Percentiles rank a stretch among this genome's conserved stretches.
Evolutionary conservation across 2,113 vertebrate genomes (phyloP).

Genomic region (Coryphaenoides rupestris): DNA sequence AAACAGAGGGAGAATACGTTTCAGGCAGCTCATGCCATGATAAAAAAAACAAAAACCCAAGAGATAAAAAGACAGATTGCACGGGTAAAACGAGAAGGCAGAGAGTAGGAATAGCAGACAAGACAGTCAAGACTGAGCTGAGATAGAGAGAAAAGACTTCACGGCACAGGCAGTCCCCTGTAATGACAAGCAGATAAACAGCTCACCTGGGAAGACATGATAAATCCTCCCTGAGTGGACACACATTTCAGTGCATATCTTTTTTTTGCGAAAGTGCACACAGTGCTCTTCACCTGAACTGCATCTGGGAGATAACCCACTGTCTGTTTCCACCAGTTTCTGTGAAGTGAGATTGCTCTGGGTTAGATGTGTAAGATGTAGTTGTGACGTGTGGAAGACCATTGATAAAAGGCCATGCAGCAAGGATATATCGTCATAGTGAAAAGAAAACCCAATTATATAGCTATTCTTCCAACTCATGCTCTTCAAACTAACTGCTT

Average conservation of each 20-base stretch:
- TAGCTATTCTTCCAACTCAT: background rate
- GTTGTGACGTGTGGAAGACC: too few species aligned
- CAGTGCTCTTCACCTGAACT: too few species aligned
- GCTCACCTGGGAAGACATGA: background rate
- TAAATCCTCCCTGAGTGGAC: background rate
- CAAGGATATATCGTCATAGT: too few species aligned
- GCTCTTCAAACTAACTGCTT: background rate
- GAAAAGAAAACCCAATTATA: too few species aligned
- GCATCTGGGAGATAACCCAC: too few species aligned
- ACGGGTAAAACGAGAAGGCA: background rate
- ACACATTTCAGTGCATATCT: too few species aligned
- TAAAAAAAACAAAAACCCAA: background rate
- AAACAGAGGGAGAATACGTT: constrained; percentile 41
- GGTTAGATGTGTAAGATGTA: too few species aligned
- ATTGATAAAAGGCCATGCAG: too few species aligned
- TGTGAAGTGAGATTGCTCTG: too few species aligned
- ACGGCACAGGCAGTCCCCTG: constrained; percentile 5
- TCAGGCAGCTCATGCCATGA: constrained; percentile 1
- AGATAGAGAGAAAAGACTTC: background rate
- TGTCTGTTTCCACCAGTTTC: too few species aligned
- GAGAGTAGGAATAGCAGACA: background rate
- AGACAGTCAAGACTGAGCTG: background rate
- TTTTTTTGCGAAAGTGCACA: too few species aligned
- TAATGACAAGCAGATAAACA: constrained; percentile 8
- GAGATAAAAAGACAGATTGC: background rate